Evolutionary conservation across 2,113 vertebrate species (phyloP), one percentile per base, ranked within the genome.

Genomic region (Scopus umbretta): DNA sequence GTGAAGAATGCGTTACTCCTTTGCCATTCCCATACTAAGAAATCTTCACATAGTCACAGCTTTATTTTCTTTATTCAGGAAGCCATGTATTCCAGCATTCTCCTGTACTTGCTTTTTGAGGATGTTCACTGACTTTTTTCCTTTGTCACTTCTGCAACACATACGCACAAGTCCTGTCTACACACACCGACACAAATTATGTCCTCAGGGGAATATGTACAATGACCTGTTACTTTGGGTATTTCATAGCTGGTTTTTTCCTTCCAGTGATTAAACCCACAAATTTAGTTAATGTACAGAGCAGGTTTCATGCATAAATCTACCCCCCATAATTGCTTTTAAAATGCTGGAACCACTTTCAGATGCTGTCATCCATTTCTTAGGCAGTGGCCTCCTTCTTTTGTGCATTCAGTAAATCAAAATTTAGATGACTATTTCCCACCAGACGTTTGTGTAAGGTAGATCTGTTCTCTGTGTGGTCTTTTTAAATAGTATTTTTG

Each of bases 281-380:
- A 97, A 96, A 95, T 97, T 96, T 94, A 96, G 86, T 96, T 97
- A 97, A 97, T 96, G 95, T 92, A 91, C 79, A 95, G 81, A 98
- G 95, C 96, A 97, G 96, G 88, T 94, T 97, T 96, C 3, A 0
- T 92, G 86, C 91, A 92, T 96, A 96, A 96, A 98, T 97, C 94
- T 96, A 94, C 89, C 79, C 74, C 78, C 52, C 27, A 73, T 95
- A 97, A 97, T 95, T 97, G 96, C 94, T 97, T 98, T 97, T 94
- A 98, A 97, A 97, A 97, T 90, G 90, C 94, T 93, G 86, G 83
- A 92, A 92, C 91, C 88, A 70, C 86, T 95, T 97, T 97, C 84
- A 94, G 76, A 84, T 63, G 75, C 86, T 95, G 88, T 95, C 95
- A 94, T 87, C 88, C 79, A 85, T 96, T 97, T 96, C 96, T 90